phyloP scores from a whole-genome alignment of 2,797 vertebrate genomes.

The Spondyliosoma cantharus region DNA sequence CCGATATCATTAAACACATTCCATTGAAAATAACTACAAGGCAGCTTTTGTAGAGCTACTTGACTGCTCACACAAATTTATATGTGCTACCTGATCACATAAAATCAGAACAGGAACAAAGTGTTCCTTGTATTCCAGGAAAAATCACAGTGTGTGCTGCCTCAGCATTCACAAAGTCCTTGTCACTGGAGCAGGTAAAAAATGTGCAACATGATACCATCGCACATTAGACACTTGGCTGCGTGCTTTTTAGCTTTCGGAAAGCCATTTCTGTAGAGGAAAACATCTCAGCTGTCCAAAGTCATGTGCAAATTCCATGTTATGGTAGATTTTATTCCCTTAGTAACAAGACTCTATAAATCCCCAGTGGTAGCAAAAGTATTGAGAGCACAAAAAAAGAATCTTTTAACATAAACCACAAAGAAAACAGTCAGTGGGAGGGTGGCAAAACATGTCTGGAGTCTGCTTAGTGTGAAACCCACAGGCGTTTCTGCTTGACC shows the following conservation, averaged over 20 bases:
- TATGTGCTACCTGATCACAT: conserved; percentile 34
- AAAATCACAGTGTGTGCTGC: conserved; percentile 7
- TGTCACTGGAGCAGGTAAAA: conserved; percentile 44
- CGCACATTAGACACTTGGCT: conserved; percentile 29
- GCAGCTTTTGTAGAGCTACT: conserved; percentile 1
- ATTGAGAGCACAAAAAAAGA: conserved; percentile 34
- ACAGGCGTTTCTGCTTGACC: not conserved
- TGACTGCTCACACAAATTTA: not conserved
- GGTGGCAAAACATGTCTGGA: conserved; percentile 18
- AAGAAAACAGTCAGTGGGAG: conserved; percentile 39
- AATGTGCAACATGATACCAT: conserved; percentile 46
- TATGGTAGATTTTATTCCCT: conserved; percentile 3
- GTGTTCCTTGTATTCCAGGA: conserved; percentile 37
- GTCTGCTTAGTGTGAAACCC: conserved; percentile 27
- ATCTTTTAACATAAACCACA: conserved; percentile 29
- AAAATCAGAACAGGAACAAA: conserved; percentile 36
- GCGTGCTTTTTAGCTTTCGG: not conserved
- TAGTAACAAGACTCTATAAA: conserved; percentile 26
- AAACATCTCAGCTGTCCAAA: conserved; percentile 23
- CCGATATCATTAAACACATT: not conserved
- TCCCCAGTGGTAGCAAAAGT: conserved; percentile 21
- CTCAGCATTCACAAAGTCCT: conserved; percentile 19
- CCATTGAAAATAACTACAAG: conserved; percentile 5
- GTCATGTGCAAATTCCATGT: conserved; percentile 21
- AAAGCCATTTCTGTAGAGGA: not conserved